phyloP scores from a whole-genome alignment of 2,888 invertebrate species.

The Parnassius glacialis region DNA sequence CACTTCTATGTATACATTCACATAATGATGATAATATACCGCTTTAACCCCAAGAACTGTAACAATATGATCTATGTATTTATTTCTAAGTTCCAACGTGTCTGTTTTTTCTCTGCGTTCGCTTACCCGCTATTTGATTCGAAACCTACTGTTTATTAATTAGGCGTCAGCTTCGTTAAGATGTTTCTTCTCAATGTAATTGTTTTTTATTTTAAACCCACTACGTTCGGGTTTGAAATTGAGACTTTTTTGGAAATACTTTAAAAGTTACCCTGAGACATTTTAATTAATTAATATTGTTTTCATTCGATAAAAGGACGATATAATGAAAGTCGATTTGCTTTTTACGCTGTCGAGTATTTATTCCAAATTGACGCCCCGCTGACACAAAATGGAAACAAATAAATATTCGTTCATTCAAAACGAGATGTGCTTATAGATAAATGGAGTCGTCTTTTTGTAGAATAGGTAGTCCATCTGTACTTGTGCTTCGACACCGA shows the following conservation, averaged over 20 bases:
- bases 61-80: conserved; percentile 6
- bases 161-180: conserved; percentile 51
- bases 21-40: background rate
- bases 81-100: conserved; percentile 45
- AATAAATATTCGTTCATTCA: conserved; percentile 1
- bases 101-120: conserved; percentile 58
- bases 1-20: background rate
- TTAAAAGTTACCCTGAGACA: conserved; percentile 12
- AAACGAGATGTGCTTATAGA: conserved; percentile 8
- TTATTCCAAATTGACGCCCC: conserved; percentile 22
- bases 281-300: conserved; percentile 16
- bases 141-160: conserved; percentile 40
- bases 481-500: too few species aligned
- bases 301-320: conserved; percentile 3
- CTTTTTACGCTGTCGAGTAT: background rate
- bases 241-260: conserved; percentile 10
- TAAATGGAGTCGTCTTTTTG: conserved; percentile 6
- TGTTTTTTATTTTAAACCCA: conserved; percentile 27
- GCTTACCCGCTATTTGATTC: conserved; percentile 53
- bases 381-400: conserved; percentile 6
- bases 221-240: conserved; percentile 12
- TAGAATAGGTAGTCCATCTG: too few species aligned
- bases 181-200: conserved; percentile 38
- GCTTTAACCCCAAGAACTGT: background rate
- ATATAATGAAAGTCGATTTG: conserved; percentile 3